Base-by-base conservation (phyloP, 2,888 invertebrate genomes). In the Helleia helle region DNA sequence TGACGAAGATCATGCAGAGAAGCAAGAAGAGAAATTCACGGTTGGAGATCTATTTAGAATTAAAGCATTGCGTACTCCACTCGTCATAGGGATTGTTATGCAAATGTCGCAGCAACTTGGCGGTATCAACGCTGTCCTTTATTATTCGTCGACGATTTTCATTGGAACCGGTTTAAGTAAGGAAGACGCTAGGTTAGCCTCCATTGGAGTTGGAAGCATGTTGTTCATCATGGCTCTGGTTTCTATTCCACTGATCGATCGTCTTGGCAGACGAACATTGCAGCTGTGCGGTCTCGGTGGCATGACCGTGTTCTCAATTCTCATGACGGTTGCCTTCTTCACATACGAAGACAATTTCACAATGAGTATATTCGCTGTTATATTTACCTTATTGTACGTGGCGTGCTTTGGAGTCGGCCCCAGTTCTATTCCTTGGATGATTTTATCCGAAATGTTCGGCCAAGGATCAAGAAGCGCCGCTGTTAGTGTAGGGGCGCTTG, bases 161-260 rank as follows among this genome's bases (percentile, higher is more conserved):
- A 70, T 72, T 42, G 79, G 72, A 14, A 89, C 91, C 13, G 91
- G 91, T 5, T 70, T 92, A 36, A 70, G 73, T 5, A 71, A 79
- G 29, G 76, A 86, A 40, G 73, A 81, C 24, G 91, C 92, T 24
- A 84, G 89, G 47, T 86, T 89, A 57, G 91, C 91, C 9, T 89
- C 91, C 3, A 90, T 91, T 42, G 92, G 91, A 15, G 90, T 89
- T 1, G 92, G 92, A 25, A 88, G 87, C 38, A 89, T 91, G 43
- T 87, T 92, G 79, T 90, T 92, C 25, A 66, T 88, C 36, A 92
- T 92, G 91, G 91, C 92, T 3, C 65, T 92, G n/a, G 88, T 91
- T 4, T 90, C 91, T 4, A 90, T 92, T 46, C 91, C 91, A n/a
- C 63, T 92, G 51, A 92, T 92, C 89, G 92, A 92, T 62, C 80